phyloP scores from a whole-genome alignment of 2,113 vertebrate genomes.

The Pluvialis apricaria region DNA sequence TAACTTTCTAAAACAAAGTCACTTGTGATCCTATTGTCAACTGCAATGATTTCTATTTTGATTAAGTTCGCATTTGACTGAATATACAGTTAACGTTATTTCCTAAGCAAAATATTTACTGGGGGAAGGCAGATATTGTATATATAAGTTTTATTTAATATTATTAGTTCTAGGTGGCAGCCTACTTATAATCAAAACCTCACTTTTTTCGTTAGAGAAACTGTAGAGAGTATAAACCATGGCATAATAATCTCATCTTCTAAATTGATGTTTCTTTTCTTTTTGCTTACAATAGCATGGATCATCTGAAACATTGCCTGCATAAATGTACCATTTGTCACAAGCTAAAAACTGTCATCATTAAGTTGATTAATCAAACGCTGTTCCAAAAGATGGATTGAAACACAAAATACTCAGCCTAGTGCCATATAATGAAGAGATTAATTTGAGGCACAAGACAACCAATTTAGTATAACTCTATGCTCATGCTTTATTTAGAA shows the following conservation, averaged over 20 bases:
- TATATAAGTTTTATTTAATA: constrained; percentile 9
- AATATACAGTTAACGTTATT: not conserved
- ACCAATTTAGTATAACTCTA: constrained; percentile 77
- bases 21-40: not conserved
- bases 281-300: constrained; percentile 68
- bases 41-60: not conserved
- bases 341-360: constrained; percentile 72
- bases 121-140: not conserved
- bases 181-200: constrained; percentile 28
- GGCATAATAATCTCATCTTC: constrained; percentile 58
- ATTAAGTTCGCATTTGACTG: not conserved
- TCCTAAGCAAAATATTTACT: constrained; percentile 36
- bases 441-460: constrained; percentile 80
- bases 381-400: constrained; percentile 74
- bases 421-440: constrained; percentile 80
- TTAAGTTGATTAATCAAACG: constrained; percentile 80
- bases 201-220: constrained; percentile 46
- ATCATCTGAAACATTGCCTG: constrained; percentile 67
- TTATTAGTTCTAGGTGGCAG: constrained; percentile 19
- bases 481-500: constrained; percentile 77
- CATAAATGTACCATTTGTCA: constrained; percentile 74
- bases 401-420: constrained; percentile 77
- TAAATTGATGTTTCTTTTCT: constrained; percentile 67
- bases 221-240: constrained; percentile 17
- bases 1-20: not conserved